These are phyloP conservation scores for Neria commutata DNA, from an alignment of 2,888 invertebrate species.

Conservation along the genomic window DNA sequence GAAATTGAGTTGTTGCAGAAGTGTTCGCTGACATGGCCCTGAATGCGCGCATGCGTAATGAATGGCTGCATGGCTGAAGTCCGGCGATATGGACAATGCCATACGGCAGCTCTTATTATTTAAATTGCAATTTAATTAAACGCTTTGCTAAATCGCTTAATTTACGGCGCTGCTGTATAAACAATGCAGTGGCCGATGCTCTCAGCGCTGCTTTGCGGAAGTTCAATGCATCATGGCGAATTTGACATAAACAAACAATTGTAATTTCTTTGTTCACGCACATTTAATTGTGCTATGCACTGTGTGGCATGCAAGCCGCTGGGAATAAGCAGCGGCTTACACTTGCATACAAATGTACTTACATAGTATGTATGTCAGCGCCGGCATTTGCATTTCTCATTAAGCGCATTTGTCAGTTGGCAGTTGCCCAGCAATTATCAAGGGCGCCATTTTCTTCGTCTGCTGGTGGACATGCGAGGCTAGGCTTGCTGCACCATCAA, in stretches of 20 bases:
- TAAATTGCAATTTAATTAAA: slow-evolving; percentile 4
- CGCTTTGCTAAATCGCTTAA: slow-evolving; percentile 2
- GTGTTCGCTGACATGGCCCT: not conserved
- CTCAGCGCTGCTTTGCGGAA: not conserved
- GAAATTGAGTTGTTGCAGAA: not conserved
- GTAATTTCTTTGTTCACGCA: not conserved
- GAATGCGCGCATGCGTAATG: slow-evolving; percentile 1
- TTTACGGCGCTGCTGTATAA: not conserved
- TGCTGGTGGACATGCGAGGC: not conserved
- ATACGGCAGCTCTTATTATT: not conserved
- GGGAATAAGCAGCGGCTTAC: too few species aligned
- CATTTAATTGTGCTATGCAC: too few species aligned
- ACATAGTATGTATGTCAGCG: too few species aligned
- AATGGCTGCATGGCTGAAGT: not conserved
- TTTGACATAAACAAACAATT: not conserved
- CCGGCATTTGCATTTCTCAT: too few species aligned
- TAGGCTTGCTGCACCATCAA: not conserved
- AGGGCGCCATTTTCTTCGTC: too few species aligned
- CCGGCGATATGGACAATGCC: not conserved
- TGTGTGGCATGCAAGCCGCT: too few species aligned
- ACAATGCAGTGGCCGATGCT: not conserved
- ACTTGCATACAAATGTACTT: too few species aligned
- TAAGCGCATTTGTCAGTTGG: too few species aligned
- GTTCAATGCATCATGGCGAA: not conserved
- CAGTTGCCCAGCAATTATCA: too few species aligned